Conservation (phyloP, 2,113 vertebrate genomes). For the Ceyx melanurus region DNA sequence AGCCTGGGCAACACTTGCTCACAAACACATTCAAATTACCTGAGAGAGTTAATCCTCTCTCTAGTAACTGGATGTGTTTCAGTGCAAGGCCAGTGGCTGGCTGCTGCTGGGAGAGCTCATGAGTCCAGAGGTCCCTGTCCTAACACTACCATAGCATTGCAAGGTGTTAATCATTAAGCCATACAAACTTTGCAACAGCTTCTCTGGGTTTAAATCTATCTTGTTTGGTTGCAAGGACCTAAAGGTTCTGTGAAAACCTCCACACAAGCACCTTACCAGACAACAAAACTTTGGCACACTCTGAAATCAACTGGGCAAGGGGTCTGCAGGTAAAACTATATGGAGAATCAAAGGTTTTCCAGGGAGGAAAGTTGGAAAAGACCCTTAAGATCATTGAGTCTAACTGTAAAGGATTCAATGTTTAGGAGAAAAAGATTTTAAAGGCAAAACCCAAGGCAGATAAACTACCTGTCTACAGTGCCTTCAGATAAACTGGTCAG, state of each 20-base stretch:
- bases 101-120: not conserved
- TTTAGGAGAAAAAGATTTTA: not conserved
- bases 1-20: not conserved
- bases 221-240: not conserved
- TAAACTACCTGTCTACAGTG: not conserved
- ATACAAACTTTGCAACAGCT: not conserved
- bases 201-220: not conserved
- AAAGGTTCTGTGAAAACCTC: not conserved
- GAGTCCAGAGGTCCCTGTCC: constrained; percentile 61
- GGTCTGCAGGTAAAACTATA: not conserved
- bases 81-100: not conserved
- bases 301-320: not conserved
- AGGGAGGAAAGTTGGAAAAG: not conserved
- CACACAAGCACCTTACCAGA: not conserved
- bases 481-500: not conserved
- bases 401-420: not conserved
- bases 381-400: not conserved
- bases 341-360: not conserved
- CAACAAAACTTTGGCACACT: not conserved
- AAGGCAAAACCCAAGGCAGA: not conserved
- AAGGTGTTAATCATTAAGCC: constrained; percentile 64
- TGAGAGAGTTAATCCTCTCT: not conserved
- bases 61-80: not conserved
- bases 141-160: not conserved
- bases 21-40: not conserved